Evolutionary conservation across 2,113 vertebrate genomes (phyloP), one percentile per base, ranked within the genome.

Genomic region (Salminus brasiliensis): DNA sequence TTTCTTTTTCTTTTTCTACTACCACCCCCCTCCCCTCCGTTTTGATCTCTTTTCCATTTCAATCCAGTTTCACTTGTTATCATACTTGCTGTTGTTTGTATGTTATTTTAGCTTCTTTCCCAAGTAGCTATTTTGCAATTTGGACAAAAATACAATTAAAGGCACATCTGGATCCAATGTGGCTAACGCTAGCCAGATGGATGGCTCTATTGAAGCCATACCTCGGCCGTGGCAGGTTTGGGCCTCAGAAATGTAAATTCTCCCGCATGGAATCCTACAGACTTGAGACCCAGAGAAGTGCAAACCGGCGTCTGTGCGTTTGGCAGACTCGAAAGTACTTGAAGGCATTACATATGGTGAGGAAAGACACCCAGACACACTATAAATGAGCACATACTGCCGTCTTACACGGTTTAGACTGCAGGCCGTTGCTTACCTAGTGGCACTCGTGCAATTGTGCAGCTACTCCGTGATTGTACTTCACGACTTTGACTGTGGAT

Each of bases 61-160:
- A 93, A 95, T 96, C 93, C 94, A 94, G 93, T 86, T 94, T 87
- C 93, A 96, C 95, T 97, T 98, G 95, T 96, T 96, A 96, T 96
- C 96, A 95, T 95, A 95, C 93, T 95, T 95, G 95, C 95, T 95
- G 96, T 97, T 98, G 96, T 97, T 98, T 98, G 96, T 97, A 96
- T 97, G 95, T 97, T 98, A 97, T 97, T 97, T 97, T 95, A 97
- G 95, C 94, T 94, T 95, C 94, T 95, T 95, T 94, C 93, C 95
- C 94, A 97, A 97, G 96, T 98, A 97, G 96, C 95, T 98, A 96
- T 97, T 97, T 98, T 96, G 95, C 96, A 98, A 97, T 98, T 97
- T 95, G 95, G 95, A 96, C 94, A 92, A 95, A 97, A 96, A 97
- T 94, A 94, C 95, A 97, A 97, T 97, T 97, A 96, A 91, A 96